A percentile compares a stretch with the other conserved stretches of the same genome.
phyloP scores from a whole-genome alignment of 2,797 vertebrate genomes.

The Natrix natrix region DNA sequence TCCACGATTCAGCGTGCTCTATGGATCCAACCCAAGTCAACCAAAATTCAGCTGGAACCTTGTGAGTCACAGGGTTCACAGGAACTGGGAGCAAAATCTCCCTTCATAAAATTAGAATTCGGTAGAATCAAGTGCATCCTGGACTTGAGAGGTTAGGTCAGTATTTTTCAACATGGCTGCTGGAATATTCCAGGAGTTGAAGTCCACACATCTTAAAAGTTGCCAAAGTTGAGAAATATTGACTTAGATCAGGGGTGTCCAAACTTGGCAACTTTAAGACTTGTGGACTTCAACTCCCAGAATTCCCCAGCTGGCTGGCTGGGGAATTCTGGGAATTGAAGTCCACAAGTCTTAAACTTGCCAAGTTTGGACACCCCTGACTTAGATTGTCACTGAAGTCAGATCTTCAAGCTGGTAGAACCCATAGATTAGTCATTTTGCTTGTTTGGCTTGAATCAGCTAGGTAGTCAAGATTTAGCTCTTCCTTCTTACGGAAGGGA shows the following conservation, averaged over 20 bases:
- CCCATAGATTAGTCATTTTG: neutral
- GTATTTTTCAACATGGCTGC: neutral
- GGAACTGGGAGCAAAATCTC: neutral
- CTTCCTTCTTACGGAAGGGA: neutral
- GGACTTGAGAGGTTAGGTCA: neutral
- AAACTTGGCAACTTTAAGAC: too few relatives aligned
- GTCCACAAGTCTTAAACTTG: neutral
- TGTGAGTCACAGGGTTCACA: neutral
- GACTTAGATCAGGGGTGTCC: neutral
- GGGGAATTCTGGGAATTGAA: neutral
- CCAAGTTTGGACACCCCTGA: neutral
- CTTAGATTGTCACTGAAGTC: neutral
- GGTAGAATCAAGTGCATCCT: neutral
- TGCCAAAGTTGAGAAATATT: too few relatives aligned
- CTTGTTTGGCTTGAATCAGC: neutral
- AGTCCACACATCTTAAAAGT: too few relatives aligned
- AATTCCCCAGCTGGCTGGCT: too few relatives aligned
- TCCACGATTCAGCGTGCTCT: neutral
- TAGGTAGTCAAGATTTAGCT: neutral
- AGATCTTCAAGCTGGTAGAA: neutral
- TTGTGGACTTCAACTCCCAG: too few relatives aligned
- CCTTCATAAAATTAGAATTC: neutral
- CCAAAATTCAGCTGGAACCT: neutral
- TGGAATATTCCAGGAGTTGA: neutral
- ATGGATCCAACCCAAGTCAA: neutral